Conservation (phyloP, 1,140 invertebrate genomes). For the Octopus bimaculoides region DNA sequence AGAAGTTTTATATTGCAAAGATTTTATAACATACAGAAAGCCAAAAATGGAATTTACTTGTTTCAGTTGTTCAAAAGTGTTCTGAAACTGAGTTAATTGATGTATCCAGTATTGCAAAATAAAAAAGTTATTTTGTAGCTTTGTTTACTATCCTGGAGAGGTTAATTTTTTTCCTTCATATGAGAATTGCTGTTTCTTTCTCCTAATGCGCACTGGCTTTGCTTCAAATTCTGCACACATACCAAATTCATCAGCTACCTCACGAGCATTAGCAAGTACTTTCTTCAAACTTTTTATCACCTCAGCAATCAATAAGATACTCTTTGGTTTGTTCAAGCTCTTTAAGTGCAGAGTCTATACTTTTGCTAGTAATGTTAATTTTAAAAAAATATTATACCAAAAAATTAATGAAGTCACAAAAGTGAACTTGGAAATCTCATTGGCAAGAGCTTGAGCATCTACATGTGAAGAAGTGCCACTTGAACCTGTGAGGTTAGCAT, state of each 20-base stretch:
- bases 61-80: background rate
- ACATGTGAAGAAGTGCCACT: background rate
- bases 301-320: background rate
- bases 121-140: background rate
- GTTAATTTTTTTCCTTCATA: background rate
- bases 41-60: constrained; percentile 1
- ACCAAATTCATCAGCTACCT: background rate
- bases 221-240: background rate
- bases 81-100: background rate
- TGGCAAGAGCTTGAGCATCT: background rate
- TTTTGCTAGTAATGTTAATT: constrained; percentile 4
- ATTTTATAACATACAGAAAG: background rate
- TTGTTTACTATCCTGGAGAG: background rate
- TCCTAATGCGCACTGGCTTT: background rate
- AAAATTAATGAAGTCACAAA: too few relatives aligned
- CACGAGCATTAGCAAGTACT: background rate
- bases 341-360: background rate
- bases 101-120: background rate
- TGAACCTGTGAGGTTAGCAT: background rate
- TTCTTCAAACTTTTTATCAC: constrained; percentile 7
- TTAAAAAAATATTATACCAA: too few relatives aligned
- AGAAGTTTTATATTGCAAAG: background rate
- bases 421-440: too few relatives aligned
- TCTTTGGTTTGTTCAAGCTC: background rate
- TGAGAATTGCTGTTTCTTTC: background rate